These are phyloP conservation scores for Pipistrellus pipistrellus DNA, from an alignment of 2,797 vertebrate genomes.

Conservation along the genomic window DNA sequence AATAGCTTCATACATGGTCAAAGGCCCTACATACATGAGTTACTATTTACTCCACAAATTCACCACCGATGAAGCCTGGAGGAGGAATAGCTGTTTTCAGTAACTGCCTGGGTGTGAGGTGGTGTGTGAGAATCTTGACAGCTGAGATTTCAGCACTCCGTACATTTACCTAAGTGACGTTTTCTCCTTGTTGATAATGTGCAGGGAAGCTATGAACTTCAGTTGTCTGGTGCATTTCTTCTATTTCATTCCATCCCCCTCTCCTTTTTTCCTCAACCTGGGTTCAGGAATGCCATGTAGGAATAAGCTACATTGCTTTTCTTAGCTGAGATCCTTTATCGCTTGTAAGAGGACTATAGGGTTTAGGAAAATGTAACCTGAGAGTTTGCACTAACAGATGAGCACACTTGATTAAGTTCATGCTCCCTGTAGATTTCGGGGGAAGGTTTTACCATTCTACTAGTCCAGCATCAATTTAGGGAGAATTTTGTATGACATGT, in stretches of 20 bases:
- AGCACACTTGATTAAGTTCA: constrained; percentile 79
- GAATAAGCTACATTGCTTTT: constrained; percentile 30
- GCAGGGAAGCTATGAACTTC: constrained; percentile 51
- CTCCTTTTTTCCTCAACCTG: constrained; percentile 11
- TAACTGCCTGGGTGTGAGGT: constrained; percentile 14
- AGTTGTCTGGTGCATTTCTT: constrained; percentile 60
- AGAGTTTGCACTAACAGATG: constrained; percentile 85
- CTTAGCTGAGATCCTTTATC: constrained; percentile 71
- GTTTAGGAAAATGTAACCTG: constrained; percentile 82
- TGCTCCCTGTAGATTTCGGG: constrained; percentile 78
- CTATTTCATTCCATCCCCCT: background rate
- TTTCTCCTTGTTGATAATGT: constrained; percentile 54
- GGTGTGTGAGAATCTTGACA: constrained; percentile 9
- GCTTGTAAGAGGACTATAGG: constrained; percentile 58
- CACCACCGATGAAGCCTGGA: background rate
- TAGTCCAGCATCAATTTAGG: constrained; percentile 82
- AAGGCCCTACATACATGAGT: background rate
- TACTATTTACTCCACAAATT: background rate
- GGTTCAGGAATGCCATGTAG: constrained; percentile 38
- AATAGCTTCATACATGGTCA: background rate
- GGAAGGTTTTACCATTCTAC: constrained; percentile 83
- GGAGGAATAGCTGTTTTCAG: constrained; percentile 44
- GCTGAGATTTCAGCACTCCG: constrained; percentile 29
- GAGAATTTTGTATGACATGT: constrained; percentile 83
- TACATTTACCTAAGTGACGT: constrained; percentile 55